A percentile compares a stretch with the other conserved stretches of the same genome.
phyloP scores from a whole-genome alignment of 1,140 invertebrate genomes.

The Drosophila kanapiae region DNA sequence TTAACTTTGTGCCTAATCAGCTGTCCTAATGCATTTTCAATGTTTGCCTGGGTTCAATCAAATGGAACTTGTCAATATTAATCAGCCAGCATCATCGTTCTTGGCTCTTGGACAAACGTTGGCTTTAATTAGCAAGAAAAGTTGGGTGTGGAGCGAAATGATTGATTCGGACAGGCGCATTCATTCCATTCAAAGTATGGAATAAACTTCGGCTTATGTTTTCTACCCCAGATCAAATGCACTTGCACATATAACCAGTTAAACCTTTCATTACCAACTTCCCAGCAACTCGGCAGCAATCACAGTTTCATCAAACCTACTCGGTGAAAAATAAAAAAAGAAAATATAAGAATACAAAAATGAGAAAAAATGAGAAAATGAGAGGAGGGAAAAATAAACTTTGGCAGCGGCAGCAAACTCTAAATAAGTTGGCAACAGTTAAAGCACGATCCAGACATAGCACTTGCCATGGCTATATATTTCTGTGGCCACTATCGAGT shows the following conservation, averaged over 20 bases:
- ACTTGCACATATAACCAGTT: slow-evolving; percentile 9
- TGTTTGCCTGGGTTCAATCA: slow-evolving; percentile 32
- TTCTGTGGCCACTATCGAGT: slow-evolving; percentile 79
- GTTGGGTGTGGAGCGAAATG: slow-evolving; percentile 9
- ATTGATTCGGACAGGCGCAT: slow-evolving; percentile 18
- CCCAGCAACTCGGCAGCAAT: slow-evolving; percentile 36
- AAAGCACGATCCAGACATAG: slow-evolving; percentile 54
- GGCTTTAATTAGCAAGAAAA: slow-evolving; percentile 25
- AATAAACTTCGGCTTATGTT: background rate
- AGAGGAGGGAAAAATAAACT: slow-evolving; percentile 21
- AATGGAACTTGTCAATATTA: slow-evolving; percentile 44
- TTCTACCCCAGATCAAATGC: slow-evolving; percentile 4
- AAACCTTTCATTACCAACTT: slow-evolving; percentile 27
- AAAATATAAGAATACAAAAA: slow-evolving; percentile 19
- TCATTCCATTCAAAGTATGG: background rate
- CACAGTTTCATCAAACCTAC: slow-evolving; percentile 51
- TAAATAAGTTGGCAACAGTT: slow-evolving; percentile 73
- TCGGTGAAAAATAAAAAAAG: background rate
- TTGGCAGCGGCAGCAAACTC: slow-evolving; percentile 47
- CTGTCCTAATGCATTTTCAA: slow-evolving; percentile 45
- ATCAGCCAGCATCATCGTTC: slow-evolving; percentile 14
- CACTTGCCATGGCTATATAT: slow-evolving; percentile 50
- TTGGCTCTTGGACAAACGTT: slow-evolving; percentile 20
- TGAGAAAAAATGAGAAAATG: slow-evolving; percentile 2
- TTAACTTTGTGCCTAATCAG: slow-evolving; percentile 35